A percentile compares a stretch with the other conserved stretches of the same genome.
Evolutionary conservation across 2,113 vertebrate genomes (phyloP).

Genomic region (Poicephalus gulielmi): DNA sequence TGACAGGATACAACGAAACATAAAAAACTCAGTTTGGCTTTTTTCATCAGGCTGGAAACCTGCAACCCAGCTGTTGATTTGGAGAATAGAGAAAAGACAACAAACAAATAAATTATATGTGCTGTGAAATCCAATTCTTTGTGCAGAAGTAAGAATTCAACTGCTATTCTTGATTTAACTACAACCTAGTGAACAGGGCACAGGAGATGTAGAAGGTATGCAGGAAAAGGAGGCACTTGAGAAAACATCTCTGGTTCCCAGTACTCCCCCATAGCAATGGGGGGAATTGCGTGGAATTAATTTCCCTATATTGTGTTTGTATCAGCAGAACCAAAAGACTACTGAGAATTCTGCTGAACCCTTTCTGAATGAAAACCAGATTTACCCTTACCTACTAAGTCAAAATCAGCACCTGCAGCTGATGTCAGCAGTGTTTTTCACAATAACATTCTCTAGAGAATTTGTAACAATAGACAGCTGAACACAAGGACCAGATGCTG

Average conservation of each 20-base stretch:
- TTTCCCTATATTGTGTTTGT: neutral
- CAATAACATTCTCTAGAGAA: slow-evolving; percentile 11
- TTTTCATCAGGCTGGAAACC: neutral
- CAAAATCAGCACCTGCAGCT: slow-evolving; percentile 37
- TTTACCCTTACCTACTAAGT: neutral
- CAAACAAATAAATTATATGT: neutral
- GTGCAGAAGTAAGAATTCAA: neutral
- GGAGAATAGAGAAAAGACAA: neutral
- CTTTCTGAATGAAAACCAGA: neutral
- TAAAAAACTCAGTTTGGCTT: neutral
- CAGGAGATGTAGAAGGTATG: neutral
- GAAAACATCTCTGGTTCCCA: neutral
- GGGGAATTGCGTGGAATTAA: neutral
- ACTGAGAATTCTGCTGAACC: neutral
- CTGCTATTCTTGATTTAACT: neutral
- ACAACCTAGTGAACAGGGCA: neutral
- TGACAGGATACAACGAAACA: neutral
- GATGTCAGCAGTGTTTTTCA: slow-evolving; percentile 22
- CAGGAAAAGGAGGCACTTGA: neutral
- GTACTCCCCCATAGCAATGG: rapidly evolving
- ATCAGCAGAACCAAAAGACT: neutral
- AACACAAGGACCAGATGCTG: slow-evolving; percentile 52
- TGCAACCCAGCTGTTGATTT: neutral
- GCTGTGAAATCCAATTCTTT: neutral
- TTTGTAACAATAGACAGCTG: slow-evolving; percentile 34